phyloP scores from a whole-genome alignment of 2,888 invertebrate species.

The Eupithecia inturbata region DNA sequence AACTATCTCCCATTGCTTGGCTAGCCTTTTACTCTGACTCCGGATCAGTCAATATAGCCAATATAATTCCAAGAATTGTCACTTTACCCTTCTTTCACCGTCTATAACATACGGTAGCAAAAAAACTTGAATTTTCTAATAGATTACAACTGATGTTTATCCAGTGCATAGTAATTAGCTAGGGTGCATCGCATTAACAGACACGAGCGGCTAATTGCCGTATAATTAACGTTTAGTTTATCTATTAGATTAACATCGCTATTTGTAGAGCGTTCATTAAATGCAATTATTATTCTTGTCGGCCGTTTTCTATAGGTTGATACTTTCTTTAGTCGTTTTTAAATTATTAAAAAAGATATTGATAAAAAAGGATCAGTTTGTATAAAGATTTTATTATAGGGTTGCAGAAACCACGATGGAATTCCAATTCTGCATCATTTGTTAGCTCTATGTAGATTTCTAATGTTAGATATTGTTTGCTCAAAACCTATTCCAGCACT shows the following conservation, averaged over 20 bases:
- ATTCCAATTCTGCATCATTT: too few species aligned
- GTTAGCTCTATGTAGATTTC: too few species aligned
- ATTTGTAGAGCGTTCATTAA: slow-evolving; percentile 7
- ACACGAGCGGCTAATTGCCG: slow-evolving; percentile 69
- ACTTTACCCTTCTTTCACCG: slow-evolving; percentile 20
- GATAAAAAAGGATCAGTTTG: too few species aligned
- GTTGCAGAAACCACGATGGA: too few species aligned
- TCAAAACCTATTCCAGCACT: too few species aligned
- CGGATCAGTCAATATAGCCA: not conserved
- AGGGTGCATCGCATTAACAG: slow-evolving; percentile 78
- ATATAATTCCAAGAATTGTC: slow-evolving; percentile 20
- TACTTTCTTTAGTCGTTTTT: not conserved
- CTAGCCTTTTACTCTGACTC: not conserved
- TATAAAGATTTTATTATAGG: too few species aligned
- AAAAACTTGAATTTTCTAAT: slow-evolving; percentile 35
- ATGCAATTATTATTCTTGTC: not conserved
- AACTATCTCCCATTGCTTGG: too few species aligned
- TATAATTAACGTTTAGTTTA: slow-evolving; percentile 73
- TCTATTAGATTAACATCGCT: slow-evolving; percentile 50
- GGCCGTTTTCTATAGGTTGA: not conserved
- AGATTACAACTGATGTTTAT: slow-evolving; percentile 50
- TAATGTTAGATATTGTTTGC: too few species aligned
- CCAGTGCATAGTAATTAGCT: slow-evolving; percentile 52
- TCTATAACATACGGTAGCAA: slow-evolving; percentile 43
- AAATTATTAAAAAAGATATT: not conserved